A percentile compares a stretch with the other conserved stretches of the same genome.
Evolutionary conservation across 2,797 vertebrate genomes (phyloP).

Genomic region (Artibeus jamaicensis): DNA sequence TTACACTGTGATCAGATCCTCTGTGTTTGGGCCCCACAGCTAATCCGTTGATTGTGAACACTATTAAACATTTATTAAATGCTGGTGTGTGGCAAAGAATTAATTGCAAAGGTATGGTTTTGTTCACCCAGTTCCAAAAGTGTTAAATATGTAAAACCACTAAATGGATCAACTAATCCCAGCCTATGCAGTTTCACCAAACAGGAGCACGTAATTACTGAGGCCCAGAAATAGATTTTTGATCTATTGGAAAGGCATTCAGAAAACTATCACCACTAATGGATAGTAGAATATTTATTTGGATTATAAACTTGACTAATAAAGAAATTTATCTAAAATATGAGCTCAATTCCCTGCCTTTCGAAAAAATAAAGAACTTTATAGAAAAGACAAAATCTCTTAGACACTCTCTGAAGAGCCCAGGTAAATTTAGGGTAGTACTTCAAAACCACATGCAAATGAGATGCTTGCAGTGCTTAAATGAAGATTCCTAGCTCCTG

Average conservation of each 20-base stretch:
- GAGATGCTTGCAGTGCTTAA: background rate
- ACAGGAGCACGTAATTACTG: background rate
- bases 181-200: background rate
- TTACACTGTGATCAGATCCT: constrained; percentile 50
- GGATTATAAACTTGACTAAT: constrained; percentile 39
- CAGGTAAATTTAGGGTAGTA: background rate
- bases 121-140: constrained; percentile 16
- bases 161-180: background rate
- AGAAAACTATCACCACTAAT: constrained; percentile 34
- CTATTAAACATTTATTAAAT: constrained; percentile 61
- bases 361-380: background rate
- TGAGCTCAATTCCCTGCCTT: background rate
- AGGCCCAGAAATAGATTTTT: constrained; percentile 43
- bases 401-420: background rate
- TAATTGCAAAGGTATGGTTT: constrained; percentile 36
- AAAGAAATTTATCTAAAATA: constrained; percentile 28
- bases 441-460: background rate
- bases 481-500: background rate
- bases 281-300: constrained; percentile 36
- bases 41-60: constrained; percentile 59
- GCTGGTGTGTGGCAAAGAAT: constrained; percentile 8
- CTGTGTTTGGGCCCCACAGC: background rate
- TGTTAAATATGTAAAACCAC: constrained; percentile 24
- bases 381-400: background rate
- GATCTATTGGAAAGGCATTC: background rate